Base-by-base conservation (phyloP, 2,797 vertebrate species). In the Ptychadena robeensis region DNA sequence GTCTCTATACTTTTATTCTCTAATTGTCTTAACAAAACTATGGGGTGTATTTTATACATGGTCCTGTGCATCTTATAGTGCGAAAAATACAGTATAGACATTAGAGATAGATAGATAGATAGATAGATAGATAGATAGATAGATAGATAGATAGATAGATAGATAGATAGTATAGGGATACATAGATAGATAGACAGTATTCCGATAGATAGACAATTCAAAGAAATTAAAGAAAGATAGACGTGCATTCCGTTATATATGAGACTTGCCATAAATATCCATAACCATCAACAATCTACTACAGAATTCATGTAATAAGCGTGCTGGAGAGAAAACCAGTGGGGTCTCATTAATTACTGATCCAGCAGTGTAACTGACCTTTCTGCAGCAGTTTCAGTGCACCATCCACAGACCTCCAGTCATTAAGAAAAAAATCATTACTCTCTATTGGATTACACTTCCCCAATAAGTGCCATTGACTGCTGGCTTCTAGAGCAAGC, bases 351-450 rank as follows among this genome's bases (percentile, higher is more conserved):
- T 53, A 35, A 72, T 72, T 72, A 32, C 14, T n/a, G 28, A 32
- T 22, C 9, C 38, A 25, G 27, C 69, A 28, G 30, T 25, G 44
- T 18, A 57, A 44, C 8, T 61, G 59, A 61, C 59, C 59, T 61
- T 61, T 61, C 10, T 28, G 28, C 25, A 12, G 9, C 44, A 53
- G 44, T 53, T 53, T 53, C 5, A 8, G 3, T 48, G 44, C 44
- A 53, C 9, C 9, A 25, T 61, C 31, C 53, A 53, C 32, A 70
- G 65, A 67, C 5, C 74, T 65, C 71, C 11, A 83, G 37, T 35
- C 74, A 83, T 78, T 83, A 83, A 32, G 25, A 53, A 44, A 30
- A 69, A 70, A 83, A 83, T 83, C 74, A 78, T 78, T 83, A 31
- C 25, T 65, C 14, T 78, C 14, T 38, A 82, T 71, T 78, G 73